Base-by-base conservation (phyloP, 2,797 vertebrate genomes). In the Sebastes alutus region DNA sequence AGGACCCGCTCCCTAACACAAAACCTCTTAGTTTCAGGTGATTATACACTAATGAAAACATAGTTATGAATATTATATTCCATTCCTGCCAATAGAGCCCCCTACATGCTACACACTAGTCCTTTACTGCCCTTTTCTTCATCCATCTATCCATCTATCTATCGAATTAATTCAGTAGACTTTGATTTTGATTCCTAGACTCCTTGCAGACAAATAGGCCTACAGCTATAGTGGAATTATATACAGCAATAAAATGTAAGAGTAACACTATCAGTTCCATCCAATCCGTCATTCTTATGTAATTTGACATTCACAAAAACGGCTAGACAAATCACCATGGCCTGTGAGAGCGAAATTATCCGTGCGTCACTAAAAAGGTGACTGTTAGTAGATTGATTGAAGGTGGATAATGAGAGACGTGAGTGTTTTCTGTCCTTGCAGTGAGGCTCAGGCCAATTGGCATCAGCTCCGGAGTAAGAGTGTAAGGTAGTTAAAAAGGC, bases 341-440 rank as follows among this genome's bases (percentile, higher is more conserved):
- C 23, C 22, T 29, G 18, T 14, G n/a, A 60, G 27, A 61, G 68
- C 9, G 9, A 82, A 80, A 73, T 35, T 11, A 65, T 54, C 49
- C 13, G 7, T 29, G 18, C 18, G 8, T 59, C 30, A n/a, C 65
- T 72, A 20, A 55, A 72, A 54, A 62, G 61, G 38, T 72, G 63
- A 75, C 32, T 27, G 64, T 35, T 61, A 56, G 46, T 63, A 42
- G 61, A 64, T 58, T 72, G 35, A 76, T 13, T 64, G 23, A 42
- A 46, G 60, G 29, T 10, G 14, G 20, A 72, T 70, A 74, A 72
- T 42, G 29, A 72, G 14, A 11, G 16, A 55, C 16, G 22, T 72
- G 61, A 23, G 11, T 14, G 8, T 71, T 78, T 64, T 80, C 77
- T 63, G 77, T 84, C 58, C 69, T 85, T 78, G 16, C 30, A 62